Percentiles rank a stretch among this genome's conserved stretches.
These are phyloP conservation scores for Procambarus clarkii DNA, from an alignment of 1,140 invertebrate species.

Conservation along the genomic window DNA sequence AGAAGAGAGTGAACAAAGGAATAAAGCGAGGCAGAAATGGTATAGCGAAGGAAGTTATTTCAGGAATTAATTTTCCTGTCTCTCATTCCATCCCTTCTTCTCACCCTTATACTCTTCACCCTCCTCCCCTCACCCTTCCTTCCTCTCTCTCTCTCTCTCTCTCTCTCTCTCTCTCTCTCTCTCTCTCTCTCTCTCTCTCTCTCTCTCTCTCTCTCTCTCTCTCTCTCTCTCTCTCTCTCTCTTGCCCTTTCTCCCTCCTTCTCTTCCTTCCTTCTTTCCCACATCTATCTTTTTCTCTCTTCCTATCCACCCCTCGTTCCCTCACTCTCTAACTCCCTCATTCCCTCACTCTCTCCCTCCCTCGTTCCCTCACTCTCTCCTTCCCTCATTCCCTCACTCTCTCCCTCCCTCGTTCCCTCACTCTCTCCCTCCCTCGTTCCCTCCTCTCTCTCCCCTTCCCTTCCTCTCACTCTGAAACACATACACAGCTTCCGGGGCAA, in stretches of 20 bases:
- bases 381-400: too few species aligned
- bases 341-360: neutral
- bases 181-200: constrained; percentile 2
- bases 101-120: neutral
- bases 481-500: too few species aligned
- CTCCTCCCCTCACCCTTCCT: neutral
- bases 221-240: neutral
- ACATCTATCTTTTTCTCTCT: neutral
- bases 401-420: too few species aligned
- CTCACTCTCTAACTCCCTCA: neutral
- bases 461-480: too few species aligned
- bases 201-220: neutral
- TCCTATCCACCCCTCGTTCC: too few species aligned
- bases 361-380: neutral
- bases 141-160: neutral
- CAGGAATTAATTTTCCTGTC: too few species aligned
- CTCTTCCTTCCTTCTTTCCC: neutral
- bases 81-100: neutral
- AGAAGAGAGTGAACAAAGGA: neutral
- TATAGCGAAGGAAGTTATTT: too few species aligned
- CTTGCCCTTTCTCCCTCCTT: neutral
- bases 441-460: too few species aligned
- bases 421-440: too few species aligned
- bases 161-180: neutral
- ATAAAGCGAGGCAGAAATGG: neutral